phyloP scores from a whole-genome alignment of 2,797 vertebrate species.

The Poeciliopsis turneri region DNA sequence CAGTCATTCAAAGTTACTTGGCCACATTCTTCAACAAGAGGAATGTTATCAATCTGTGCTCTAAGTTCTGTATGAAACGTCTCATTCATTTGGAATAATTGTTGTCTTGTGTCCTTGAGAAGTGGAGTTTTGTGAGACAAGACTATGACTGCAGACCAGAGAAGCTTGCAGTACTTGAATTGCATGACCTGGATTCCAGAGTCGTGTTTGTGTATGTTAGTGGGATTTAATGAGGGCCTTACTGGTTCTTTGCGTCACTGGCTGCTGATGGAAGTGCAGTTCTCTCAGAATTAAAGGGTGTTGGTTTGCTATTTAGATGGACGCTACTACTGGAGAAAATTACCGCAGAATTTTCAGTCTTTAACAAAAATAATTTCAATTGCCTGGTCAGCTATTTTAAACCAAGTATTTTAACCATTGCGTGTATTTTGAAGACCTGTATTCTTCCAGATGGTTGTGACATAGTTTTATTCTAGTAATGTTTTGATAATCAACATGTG shows the following conservation, averaged over 20 bases:
- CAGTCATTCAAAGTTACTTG: conserved; percentile 27
- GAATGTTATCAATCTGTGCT: conserved; percentile 50
- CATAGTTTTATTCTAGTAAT: conserved; percentile 20
- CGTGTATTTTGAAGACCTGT: conserved; percentile 17
- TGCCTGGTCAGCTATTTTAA: conserved; percentile 24
- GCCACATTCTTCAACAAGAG: conserved; percentile 25
- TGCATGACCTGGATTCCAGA: conserved; percentile 46
- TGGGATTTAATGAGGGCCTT: conserved; percentile 66
- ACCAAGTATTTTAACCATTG: conserved; percentile 20
- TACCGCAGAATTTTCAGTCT: conserved; percentile 24
- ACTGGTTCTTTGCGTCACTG: conserved; percentile 59
- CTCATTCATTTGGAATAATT: conserved; percentile 53
- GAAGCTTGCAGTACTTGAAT: conserved; percentile 14
- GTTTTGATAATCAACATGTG: conserved; percentile 27
- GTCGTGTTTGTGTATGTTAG: conserved; percentile 65
- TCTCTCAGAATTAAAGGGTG: conserved; percentile 66
- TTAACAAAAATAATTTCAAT: conserved; percentile 18
- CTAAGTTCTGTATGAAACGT: conserved; percentile 47
- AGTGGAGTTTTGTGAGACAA: conserved; percentile 23
- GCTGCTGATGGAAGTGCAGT: conserved; percentile 57
- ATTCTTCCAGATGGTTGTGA: conserved; percentile 18
- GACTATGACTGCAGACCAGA: conserved; percentile 29
- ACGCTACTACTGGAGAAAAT: conserved; percentile 37
- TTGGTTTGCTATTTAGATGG: conserved; percentile 52
- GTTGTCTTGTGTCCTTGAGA: conserved; percentile 33